These are phyloP conservation scores for Actinopyga echinites DNA, from an alignment of 53 echinoderm and acorn worm genomes.

Conservation along the genomic window DNA sequence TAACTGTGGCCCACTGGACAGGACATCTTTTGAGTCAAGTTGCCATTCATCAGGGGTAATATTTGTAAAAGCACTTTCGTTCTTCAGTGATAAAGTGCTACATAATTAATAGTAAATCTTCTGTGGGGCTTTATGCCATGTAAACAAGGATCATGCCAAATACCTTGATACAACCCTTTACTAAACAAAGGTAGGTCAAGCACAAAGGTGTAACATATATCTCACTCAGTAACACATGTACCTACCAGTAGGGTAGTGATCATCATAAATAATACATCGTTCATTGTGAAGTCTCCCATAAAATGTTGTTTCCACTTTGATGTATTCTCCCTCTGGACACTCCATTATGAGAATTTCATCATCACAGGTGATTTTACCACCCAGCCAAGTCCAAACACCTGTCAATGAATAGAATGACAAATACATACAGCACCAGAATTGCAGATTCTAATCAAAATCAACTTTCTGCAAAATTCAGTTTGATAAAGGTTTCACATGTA, in stretches of 20 bases:
- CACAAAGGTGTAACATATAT: too few relatives aligned
- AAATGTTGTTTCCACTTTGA: conserved; percentile 62
- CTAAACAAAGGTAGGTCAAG: neutral
- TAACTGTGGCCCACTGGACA: too few relatives aligned
- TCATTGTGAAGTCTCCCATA: conserved; percentile 81
- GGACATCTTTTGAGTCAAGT: too few relatives aligned
- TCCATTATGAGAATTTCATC: conserved; percentile 46
- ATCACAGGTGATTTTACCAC: conserved; percentile 70
- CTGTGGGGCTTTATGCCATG: too few relatives aligned
- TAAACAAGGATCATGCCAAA: neutral
- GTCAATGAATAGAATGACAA: neutral
- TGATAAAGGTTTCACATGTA: too few relatives aligned
- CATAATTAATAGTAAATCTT: too few relatives aligned
- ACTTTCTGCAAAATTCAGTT: too few relatives aligned
- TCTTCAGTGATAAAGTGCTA: too few relatives aligned
- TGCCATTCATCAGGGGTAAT: too few relatives aligned
- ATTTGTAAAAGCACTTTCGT: too few relatives aligned
- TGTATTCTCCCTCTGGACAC: conserved; percentile 79
- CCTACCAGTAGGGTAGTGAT: conserved; percentile 78
- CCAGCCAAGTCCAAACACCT: conserved; percentile 50
- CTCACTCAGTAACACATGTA: neutral
- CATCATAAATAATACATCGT: conserved; percentile 81
- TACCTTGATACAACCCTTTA: neutral
- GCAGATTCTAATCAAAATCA: too few relatives aligned
- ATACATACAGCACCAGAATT: neutral